Evolutionary conservation across 2,113 vertebrate species (phyloP).

Genomic region (Ivindomyrus marchei): DNA sequence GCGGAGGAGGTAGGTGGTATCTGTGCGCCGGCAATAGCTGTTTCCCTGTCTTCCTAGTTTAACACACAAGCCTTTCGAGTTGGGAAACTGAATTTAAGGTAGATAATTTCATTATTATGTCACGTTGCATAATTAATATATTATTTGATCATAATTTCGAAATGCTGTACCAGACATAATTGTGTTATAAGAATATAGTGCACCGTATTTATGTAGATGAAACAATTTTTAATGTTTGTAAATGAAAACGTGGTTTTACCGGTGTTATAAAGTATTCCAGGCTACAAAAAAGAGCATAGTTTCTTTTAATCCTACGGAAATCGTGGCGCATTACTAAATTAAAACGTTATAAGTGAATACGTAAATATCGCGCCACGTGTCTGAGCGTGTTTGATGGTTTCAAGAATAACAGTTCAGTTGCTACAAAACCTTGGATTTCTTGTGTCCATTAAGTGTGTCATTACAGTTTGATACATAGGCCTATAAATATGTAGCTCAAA

Average conservation of each 20-base stretch:
- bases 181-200: neutral
- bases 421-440: neutral
- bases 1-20: slow-evolving; percentile 35
- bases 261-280: neutral
- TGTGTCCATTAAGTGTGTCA: neutral
- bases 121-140: neutral
- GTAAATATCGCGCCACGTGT: neutral
- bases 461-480: neutral
- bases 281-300: neutral
- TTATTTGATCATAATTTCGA: neutral
- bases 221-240: neutral
- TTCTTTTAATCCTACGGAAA: neutral
- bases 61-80: neutral
- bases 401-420: neutral
- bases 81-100: slow-evolving; percentile 6
- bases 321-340: neutral
- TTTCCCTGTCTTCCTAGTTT: neutral
- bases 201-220: neutral
- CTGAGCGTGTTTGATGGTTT: neutral
- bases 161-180: neutral
- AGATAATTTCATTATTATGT: neutral
- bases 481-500: neutral
- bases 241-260: neutral
- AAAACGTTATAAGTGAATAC: neutral
- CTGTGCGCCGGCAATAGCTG: slow-evolving; percentile 35